phyloP scores from a whole-genome alignment of 2,888 invertebrate genomes.

The Cephus nigrinus region DNA sequence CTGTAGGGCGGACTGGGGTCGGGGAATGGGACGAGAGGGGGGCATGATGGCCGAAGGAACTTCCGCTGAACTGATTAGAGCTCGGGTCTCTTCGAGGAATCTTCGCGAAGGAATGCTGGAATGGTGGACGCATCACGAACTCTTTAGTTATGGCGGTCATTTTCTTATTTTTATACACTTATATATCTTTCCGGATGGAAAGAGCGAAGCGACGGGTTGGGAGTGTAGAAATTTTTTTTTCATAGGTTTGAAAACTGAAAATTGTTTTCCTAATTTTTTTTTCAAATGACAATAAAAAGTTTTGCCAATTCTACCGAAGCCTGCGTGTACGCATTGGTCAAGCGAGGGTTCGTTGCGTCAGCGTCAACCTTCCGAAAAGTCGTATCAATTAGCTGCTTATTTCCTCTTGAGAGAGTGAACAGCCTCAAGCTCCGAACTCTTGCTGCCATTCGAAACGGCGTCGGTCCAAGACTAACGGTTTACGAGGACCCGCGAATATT shows the following conservation, averaged over 20 bases:
- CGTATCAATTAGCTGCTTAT: slow-evolving; percentile 22
- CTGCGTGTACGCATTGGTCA: too few species aligned
- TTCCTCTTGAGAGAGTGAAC: not conserved
- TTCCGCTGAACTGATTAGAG: slow-evolving; percentile 54
- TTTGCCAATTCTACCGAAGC: too few species aligned
- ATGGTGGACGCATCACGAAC: slow-evolving; percentile 12
- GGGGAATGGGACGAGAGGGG: not conserved
- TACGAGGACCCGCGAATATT: slow-evolving; percentile 31
- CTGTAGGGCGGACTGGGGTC: not conserved
- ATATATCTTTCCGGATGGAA: not conserved
- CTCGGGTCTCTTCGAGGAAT: slow-evolving; percentile 45
- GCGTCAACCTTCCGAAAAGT: slow-evolving; percentile 10
- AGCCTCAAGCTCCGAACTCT: not conserved
- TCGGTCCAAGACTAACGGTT: slow-evolving; percentile 31
- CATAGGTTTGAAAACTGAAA: not conserved
- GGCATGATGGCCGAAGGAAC: slow-evolving; percentile 21
- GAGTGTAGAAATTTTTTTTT: not conserved
- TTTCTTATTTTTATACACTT: not conserved
- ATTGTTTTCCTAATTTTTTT: too few species aligned
- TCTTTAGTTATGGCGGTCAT: not conserved
- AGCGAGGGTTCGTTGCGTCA: not conserved
- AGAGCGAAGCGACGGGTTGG: not conserved
- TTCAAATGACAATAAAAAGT: too few species aligned
- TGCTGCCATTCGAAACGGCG: slow-evolving; percentile 10
- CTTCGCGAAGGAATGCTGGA: slow-evolving; percentile 41